Evolutionary conservation across 2,888 invertebrate genomes (phyloP), one percentile per base, ranked within the genome.

Genomic region (Hemithea aestivaria): DNA sequence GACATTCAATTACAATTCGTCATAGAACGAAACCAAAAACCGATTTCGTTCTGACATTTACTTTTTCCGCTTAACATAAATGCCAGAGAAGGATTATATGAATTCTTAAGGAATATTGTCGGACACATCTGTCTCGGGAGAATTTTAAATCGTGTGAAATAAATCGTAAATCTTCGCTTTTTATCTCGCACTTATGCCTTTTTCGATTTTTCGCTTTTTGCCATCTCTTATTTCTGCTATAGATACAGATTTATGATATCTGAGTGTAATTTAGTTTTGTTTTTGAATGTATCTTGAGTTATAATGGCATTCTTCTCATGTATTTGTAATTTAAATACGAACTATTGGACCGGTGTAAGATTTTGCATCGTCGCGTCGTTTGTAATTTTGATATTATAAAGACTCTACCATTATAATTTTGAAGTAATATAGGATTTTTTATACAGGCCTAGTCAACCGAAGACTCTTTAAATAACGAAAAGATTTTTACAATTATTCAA

Each of bases 1-100:
- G 76, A 68, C 75, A 73, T 74, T 73, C 63, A 61, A 67, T 66
- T 75, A 67, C 69, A 72, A 74, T 76, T 73, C 74, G 67, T 62
- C 58, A 63, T 63, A 66, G 70, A 68, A 60, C 53, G 36, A 36
- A 42, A 33, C 32, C 38, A 35, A 41, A 45, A 42, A 37, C 38
- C 38, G 38, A 38, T 30, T 39, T 31, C 52, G 44, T 51, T 57
- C 48, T 72, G 72, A 61, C 73, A 73, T 71, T 70, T 59, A 63
- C 58, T 55, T 68, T 74, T 79, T 73, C 63, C 69, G 67, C 57
- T 69, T 63, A 63, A 59, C 58, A 54, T 29, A 77, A 81, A 80
- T 78, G 78, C 70, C 80, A 78, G 62, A 4, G 51, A 58, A 78
- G 36, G 78, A 75, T 81, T 79, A 80, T 58, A 48, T 47, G 51